These are phyloP conservation scores for Karalla daura DNA, from an alignment of 2,797 vertebrate genomes.

Conservation along the genomic window DNA sequence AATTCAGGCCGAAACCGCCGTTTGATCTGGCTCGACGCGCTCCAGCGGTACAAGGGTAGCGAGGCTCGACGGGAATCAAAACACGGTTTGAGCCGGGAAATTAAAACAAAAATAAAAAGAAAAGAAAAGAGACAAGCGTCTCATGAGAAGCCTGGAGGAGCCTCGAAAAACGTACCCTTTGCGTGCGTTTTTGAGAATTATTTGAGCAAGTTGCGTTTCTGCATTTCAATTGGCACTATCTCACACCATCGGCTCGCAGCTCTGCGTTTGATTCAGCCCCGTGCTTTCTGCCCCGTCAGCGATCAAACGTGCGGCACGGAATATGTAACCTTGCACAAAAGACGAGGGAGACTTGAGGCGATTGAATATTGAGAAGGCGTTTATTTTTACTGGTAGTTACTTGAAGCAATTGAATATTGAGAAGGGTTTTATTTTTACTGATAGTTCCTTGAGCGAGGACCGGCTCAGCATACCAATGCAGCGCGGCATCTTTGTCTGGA, in stretches of 20 bases:
- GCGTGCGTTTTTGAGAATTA: not conserved
- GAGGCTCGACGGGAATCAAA: constrained; percentile 3
- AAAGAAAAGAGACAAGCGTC: constrained; percentile 6
- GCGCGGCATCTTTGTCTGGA: too few relatives aligned
- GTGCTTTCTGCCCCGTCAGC: constrained; percentile 6
- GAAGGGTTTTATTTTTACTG: not conserved
- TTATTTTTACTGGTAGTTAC: constrained; percentile 28
- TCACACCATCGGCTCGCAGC: constrained; percentile 31
- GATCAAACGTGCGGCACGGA: constrained; percentile 48
- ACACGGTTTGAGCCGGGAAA: constrained; percentile 2
- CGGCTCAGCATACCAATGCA: constrained; percentile 4
- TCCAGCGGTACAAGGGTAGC: not conserved
- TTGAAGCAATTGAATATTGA: constrained; percentile 35
- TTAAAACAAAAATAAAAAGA: not conserved
- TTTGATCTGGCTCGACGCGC: constrained; percentile 14
- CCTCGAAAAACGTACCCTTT: constrained; percentile 5
- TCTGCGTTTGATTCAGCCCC: constrained; percentile 44
- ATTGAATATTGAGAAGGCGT: constrained; percentile 35
- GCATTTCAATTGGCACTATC: constrained; percentile 20
- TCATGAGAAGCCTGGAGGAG: constrained; percentile 13
- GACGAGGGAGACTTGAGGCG: constrained; percentile 27
- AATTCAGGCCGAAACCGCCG: constrained; percentile 5
- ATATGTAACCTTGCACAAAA: constrained; percentile 49
- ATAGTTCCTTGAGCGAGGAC: constrained; percentile 16
- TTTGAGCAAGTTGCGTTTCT: constrained; percentile 14